Evolutionary conservation across 1,140 invertebrate genomes (phyloP).

Genomic region (Seison nebaliae): DNA sequence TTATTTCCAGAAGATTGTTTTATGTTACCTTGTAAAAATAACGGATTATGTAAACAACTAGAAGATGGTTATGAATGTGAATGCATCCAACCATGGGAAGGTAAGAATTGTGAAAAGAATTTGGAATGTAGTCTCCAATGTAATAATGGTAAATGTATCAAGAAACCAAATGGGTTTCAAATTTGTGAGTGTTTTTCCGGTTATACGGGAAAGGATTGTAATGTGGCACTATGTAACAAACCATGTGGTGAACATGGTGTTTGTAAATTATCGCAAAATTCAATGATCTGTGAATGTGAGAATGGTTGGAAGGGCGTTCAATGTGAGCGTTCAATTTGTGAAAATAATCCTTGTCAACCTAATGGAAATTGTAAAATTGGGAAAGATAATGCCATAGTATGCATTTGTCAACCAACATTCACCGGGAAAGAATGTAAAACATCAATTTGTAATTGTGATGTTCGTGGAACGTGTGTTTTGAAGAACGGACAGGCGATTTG

Average conservation of each 20-base stretch:
- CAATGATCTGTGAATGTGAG: slow-evolving; percentile 15
- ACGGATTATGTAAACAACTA: not conserved
- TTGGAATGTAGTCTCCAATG: too few relatives aligned
- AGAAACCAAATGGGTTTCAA: too few relatives aligned
- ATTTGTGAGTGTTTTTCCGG: slow-evolving; percentile 5
- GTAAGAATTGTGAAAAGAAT: slow-evolving; percentile 15
- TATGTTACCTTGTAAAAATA: slow-evolving; percentile 9
- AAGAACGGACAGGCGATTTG: slow-evolving; percentile 68
- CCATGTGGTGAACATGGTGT: not conserved
- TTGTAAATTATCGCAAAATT: not conserved
- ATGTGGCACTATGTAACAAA: too few relatives aligned
- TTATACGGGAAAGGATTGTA: slow-evolving; percentile 10
- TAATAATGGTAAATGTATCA: too few relatives aligned
- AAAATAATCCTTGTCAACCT: slow-evolving; percentile 2
- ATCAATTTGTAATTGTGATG: too few relatives aligned
- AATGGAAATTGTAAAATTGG: slow-evolving; percentile 8
- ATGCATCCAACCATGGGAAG: slow-evolving; percentile 8
- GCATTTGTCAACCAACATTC: slow-evolving; percentile 12
- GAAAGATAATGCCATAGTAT: too few relatives aligned
- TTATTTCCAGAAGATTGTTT: too few relatives aligned
- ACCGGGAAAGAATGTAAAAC: slow-evolving; percentile 15
- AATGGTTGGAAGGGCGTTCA: slow-evolving; percentile 10
- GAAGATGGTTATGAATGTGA: slow-evolving; percentile 19
- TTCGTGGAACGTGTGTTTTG: slow-evolving; percentile 69
- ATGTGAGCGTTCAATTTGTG: slow-evolving; percentile 6